Conservation (phyloP, 1,140 invertebrate species). For the Lucilia sericata region DNA sequence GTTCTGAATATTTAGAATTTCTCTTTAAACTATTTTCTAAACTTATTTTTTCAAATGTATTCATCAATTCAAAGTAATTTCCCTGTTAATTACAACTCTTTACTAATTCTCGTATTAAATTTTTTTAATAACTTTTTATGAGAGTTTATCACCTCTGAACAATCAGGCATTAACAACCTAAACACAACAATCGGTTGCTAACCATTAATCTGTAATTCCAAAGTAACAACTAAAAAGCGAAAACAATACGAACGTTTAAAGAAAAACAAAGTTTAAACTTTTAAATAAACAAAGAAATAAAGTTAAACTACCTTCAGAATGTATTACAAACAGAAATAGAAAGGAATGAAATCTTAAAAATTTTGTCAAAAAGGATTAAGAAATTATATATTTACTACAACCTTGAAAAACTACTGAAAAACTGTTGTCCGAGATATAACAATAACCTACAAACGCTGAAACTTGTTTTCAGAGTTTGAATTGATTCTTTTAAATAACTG, state of each 20-base stretch:
- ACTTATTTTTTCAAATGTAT: no score
- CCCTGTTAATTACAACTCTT: no score
- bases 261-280: conserved; percentile 19
- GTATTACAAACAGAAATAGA: neutral
- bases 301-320: neutral
- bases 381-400: no score
- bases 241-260: neutral
- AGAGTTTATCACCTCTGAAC: neutral
- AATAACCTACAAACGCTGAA: no score
- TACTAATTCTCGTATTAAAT: neutral
- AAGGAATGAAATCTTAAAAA: neutral
- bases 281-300: neutral
- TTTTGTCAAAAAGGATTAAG: no score
- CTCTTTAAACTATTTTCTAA: no score
- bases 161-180: neutral
- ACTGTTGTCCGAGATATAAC: no score
- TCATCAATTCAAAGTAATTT: no score
- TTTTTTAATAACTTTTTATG: neutral
- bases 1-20: no score
- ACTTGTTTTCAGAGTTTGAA: no score
- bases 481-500: neutral
- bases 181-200: neutral
- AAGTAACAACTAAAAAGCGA: neutral
- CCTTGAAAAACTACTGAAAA: no score
- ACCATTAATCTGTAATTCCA: neutral